phyloP scores from a whole-genome alignment of 2,797 vertebrate species.

The Holocentrus rufus region DNA sequence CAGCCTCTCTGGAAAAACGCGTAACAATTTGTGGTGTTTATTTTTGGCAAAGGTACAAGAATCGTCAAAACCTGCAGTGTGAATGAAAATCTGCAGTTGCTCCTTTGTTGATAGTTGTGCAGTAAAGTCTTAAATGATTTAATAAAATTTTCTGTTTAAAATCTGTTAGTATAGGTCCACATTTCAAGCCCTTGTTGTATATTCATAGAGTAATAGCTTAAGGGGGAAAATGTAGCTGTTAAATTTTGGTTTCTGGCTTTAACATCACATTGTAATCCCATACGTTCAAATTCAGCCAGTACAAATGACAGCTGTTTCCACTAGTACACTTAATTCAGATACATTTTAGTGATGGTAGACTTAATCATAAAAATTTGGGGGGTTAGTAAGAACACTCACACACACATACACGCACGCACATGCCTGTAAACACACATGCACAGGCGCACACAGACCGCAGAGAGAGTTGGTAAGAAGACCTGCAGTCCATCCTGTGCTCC shows the following conservation, averaged over 20 bases:
- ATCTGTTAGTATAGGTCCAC: no score
- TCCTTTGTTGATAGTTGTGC: no score
- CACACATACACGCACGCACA: conserved; percentile 11
- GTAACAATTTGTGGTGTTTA: not conserved
- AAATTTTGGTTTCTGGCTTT: not conserved
- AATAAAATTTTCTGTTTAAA: no score
- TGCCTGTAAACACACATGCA: conserved; percentile 29
- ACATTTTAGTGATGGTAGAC: not conserved
- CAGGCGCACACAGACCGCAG: conserved; percentile 49
- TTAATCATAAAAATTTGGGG: not conserved
- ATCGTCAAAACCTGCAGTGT: no score
- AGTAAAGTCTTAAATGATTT: no score
- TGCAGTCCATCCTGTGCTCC: conserved; percentile 86
- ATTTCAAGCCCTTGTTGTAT: no score
- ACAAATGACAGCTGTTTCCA: not conserved
- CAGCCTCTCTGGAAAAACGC: conserved; percentile 9
- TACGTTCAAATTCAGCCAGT: not conserved
- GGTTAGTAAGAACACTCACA: not conserved
- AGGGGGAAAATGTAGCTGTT: not conserved
- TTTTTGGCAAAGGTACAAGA: not conserved
- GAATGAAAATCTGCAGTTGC: no score
- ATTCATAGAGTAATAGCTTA: no score
- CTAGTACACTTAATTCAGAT: not conserved
- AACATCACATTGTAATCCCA: not conserved
- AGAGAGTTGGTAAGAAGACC: conserved; percentile 67